These are phyloP conservation scores for Caenorhabditis briggsae DNA, from an alignment of 1,140 invertebrate species.

Conservation along the genomic window DNA sequence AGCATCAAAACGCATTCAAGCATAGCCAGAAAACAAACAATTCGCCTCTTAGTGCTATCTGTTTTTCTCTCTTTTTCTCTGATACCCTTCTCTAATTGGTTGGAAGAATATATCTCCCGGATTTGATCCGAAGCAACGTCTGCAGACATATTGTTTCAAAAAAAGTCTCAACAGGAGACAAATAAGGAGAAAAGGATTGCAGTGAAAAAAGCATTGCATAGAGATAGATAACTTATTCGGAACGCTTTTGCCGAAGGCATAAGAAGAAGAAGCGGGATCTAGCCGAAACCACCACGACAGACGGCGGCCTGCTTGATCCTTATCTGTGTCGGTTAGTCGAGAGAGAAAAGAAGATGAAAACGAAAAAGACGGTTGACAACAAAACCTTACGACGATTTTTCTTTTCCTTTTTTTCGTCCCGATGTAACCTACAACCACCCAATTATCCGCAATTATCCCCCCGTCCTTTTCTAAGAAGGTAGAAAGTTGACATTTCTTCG, in stretches of 20 bases:
- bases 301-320: conserved; percentile 44
- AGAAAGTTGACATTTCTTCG: not conserved
- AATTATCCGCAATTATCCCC: conserved; percentile 38
- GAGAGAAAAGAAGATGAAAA: not conserved
- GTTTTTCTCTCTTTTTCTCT: not conserved
- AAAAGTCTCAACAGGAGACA: conserved; percentile 30
- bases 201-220: conserved; percentile 12
- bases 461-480: not conserved
- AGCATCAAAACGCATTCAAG: conserved; percentile 34
- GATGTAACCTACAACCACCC: conserved; percentile 2
- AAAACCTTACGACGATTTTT: conserved; percentile 8
- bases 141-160: conserved; percentile 14
- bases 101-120: not conserved
- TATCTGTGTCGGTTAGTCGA: conserved; percentile 30
- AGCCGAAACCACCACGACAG: not conserved
- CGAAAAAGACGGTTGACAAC: conserved; percentile 30
- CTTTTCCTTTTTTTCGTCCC: not conserved
- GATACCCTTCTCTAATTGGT: conserved; percentile 1
- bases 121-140: not conserved
- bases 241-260: not conserved
- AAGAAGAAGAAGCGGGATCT: conserved; percentile 17
- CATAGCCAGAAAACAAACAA: conserved; percentile 11
- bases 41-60: not conserved
- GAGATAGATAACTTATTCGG: conserved; percentile 40
- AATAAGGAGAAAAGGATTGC: conserved; percentile 1